These are phyloP conservation scores for Coregonus suidteri DNA, from an alignment of 2,797 vertebrate species.

Conservation along the genomic window DNA sequence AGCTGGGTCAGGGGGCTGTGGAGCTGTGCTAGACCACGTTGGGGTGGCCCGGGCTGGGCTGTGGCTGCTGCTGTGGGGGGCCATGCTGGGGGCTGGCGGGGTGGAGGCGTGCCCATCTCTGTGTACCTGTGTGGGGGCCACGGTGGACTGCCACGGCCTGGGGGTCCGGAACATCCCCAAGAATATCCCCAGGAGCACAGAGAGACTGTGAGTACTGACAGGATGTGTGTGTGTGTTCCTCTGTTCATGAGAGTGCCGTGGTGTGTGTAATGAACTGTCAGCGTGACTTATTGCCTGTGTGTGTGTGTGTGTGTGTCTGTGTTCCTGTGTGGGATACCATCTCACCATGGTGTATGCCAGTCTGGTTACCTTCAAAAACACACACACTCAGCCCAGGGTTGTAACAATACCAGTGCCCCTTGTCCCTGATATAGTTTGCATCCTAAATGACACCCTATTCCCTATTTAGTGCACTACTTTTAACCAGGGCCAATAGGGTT, in stretches of 20 bases:
- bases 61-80: slow-evolving; percentile 25
- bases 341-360: not conserved
- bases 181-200: slow-evolving; percentile 70
- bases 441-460: not conserved
- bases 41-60: not conserved
- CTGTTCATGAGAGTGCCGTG: not conserved
- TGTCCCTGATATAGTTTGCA: not conserved
- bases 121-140: slow-evolving; percentile 74
- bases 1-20: slow-evolving; percentile 21
- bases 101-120: slow-evolving; percentile 62
- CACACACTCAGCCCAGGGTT: not conserved
- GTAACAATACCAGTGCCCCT: not conserved
- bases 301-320: slow-evolving; percentile 8
- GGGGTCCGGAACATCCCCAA: slow-evolving; percentile 66
- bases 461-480: too few relatives aligned
- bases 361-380: not conserved
- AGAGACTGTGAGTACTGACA: slow-evolving; percentile 73
- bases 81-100: slow-evolving; percentile 38
- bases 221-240: not conserved
- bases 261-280: not conserved
- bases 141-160: slow-evolving; percentile 77
- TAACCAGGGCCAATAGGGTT: too few relatives aligned
- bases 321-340: not conserved
- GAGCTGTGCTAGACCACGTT: slow-evolving; percentile 6
- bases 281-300: not conserved